Evolutionary conservation across 2,797 vertebrate genomes (phyloP), one percentile per base, ranked within the genome.

Genomic region (Chromis chromis): DNA sequence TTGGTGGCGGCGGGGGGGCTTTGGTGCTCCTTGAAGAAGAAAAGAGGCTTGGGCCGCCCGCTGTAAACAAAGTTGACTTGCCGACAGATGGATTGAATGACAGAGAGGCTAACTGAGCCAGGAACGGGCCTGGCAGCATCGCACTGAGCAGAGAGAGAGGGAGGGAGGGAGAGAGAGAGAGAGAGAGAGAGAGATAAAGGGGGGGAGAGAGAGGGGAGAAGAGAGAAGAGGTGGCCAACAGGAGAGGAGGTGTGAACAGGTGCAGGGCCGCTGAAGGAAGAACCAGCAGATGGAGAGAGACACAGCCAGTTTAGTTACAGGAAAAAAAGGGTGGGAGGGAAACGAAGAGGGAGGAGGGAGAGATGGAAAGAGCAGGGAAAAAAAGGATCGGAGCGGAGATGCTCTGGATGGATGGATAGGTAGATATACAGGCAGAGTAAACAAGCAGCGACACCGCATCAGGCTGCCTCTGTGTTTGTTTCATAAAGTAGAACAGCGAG

Each of bases 211-310:
- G 73, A 36, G 58, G 80, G 62, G 73, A 65, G 70, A 94, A 95
- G 95, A 95, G 96, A 95, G 96, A 95, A 95, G 95, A 96, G 96
- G 96, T 96, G 96, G 97, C 97, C 97, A 99, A 99, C 98, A 99
- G 97, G 98, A 99, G 98, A 99, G 98, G 98, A 99, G 98, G 98
- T 99, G 98, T 98, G 98, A 99, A 99, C 98, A 99, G 98, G 98
- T 99, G 98, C 98, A 95, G 96, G 97, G 96, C 96, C 97, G 97
- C 97, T 98, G 98, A 99, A 97, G 98, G 98, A 99, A 98, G 97
- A 96, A 96, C 96, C 97, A 98, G 96, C 98, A 99, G 98, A 99
- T 99, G 98, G 98, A 99, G 97, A 95, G 96, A 99, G 97, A 97
- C 97, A 98, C 96, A 98, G 98, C 97, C 98, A 99, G 98, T 99